Evolutionary conservation across 2,888 invertebrate genomes (phyloP).

Genomic region (Linnaemya vulpina): DNA sequence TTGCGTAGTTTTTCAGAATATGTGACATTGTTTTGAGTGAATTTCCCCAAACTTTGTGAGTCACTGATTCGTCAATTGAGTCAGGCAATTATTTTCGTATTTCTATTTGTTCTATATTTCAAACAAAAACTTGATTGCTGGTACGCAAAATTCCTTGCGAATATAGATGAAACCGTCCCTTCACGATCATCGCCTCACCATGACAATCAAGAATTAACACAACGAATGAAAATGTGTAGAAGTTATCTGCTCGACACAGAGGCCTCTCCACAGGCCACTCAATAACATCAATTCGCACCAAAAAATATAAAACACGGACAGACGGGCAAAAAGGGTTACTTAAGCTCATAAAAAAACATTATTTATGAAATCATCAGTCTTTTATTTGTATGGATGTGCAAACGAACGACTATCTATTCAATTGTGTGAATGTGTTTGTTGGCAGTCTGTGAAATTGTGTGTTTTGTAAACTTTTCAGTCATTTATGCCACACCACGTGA

Average conservation of each 20-base stretch:
- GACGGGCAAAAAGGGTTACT: slow-evolving; percentile 38
- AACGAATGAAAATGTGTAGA: no score
- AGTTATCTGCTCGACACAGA: not conserved
- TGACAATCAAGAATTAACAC: no score
- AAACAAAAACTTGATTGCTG: no score
- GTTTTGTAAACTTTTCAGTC: slow-evolving; percentile 35
- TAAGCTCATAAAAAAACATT: slow-evolving; percentile 24
- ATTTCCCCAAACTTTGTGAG: no score
- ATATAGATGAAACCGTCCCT: no score
- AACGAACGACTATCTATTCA: not conserved
- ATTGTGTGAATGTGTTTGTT: not conserved
- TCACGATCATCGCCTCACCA: no score
- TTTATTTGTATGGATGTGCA: slow-evolving; percentile 15
- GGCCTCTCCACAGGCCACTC: not conserved
- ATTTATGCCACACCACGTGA: slow-evolving; percentile 29
- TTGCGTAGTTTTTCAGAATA: no score
- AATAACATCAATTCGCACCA: not conserved
- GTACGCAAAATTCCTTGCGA: no score
- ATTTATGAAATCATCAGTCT: slow-evolving; percentile 39
- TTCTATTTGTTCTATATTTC: no score
- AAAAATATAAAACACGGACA: not conserved
- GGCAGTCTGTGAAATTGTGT: slow-evolving; percentile 16
- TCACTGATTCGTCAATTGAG: no score
- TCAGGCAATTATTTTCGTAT: no score
- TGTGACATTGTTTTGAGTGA: no score